phyloP scores from a whole-genome alignment of 1,140 invertebrate genomes.

The Coenobita brevimanus region DNA sequence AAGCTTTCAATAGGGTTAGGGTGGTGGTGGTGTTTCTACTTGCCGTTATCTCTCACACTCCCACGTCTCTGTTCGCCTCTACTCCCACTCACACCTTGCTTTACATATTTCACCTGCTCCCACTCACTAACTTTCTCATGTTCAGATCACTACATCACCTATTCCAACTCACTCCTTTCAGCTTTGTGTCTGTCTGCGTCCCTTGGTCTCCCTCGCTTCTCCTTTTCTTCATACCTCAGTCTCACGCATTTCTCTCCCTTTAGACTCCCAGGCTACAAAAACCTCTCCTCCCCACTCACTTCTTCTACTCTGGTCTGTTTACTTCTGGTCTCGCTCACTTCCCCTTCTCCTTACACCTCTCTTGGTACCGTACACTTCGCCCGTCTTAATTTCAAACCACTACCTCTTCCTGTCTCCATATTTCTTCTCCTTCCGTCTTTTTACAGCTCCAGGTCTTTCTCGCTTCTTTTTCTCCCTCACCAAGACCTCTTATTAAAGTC shows the following conservation, averaged over 20 bases:
- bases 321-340: not conserved
- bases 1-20: no score
- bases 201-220: no score
- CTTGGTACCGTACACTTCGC: not conserved
- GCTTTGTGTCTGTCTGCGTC: no score
- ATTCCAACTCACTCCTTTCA: no score
- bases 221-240: no score
- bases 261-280: no score
- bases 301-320: no score
- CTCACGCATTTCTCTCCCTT: not conserved
- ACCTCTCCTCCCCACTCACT: not conserved
- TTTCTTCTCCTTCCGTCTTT: not conserved
- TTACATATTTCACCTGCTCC: not conserved
- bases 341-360: not conserved
- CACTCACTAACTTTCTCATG: not conserved
- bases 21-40: not conserved
- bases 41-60: not conserved
- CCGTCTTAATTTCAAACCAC: not conserved
- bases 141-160: not conserved
- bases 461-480: not conserved
- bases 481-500: not conserved
- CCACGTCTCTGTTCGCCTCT: not conserved
- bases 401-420: not conserved
- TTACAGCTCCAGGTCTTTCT: conserved; percentile 6
- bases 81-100: not conserved